Conservation (phyloP, 2,797 vertebrate genomes). For the Enteromius mattozi region DNA sequence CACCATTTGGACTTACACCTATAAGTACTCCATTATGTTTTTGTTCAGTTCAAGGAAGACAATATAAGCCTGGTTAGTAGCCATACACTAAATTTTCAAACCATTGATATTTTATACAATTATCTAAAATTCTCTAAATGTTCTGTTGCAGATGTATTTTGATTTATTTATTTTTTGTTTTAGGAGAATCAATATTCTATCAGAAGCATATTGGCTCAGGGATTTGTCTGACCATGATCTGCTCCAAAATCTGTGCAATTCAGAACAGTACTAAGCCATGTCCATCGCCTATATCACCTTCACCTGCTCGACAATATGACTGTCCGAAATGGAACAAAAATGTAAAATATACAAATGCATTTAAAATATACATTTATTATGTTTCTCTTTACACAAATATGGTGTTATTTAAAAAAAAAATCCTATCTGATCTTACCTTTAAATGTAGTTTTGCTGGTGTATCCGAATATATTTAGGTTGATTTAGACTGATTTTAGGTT, state of each 20-base stretch:
- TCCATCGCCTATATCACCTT: background rate
- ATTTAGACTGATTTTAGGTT: background rate
- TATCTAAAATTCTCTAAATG: background rate
- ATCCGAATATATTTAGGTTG: too few relatives aligned
- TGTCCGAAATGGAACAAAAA: slow-evolving; percentile 73
- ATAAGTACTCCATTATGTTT: slow-evolving; percentile 50
- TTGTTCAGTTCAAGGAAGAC: slow-evolving; percentile 67
- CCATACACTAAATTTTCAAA: background rate
- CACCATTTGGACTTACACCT: background rate
- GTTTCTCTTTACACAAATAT: background rate
- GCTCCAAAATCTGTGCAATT: slow-evolving; percentile 72
- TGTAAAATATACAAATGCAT: slow-evolving; percentile 56
- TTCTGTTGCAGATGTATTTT: background rate
- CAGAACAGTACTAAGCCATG: slow-evolving; percentile 63
- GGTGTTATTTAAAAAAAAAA: too few relatives aligned
- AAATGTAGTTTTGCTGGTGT: background rate
- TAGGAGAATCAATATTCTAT: slow-evolving; percentile 66
- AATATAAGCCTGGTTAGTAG: slow-evolving; percentile 70
- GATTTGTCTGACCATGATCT: slow-evolving; percentile 73
- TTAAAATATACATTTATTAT: background rate
- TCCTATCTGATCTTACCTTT: background rate
- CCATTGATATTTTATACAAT: background rate
- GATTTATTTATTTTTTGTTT: background rate
- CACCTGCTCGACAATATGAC: background rate
- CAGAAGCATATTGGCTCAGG: slow-evolving; percentile 66